Base-by-base conservation (phyloP, 2,888 invertebrate species). In the Spodoptera picta region DNA sequence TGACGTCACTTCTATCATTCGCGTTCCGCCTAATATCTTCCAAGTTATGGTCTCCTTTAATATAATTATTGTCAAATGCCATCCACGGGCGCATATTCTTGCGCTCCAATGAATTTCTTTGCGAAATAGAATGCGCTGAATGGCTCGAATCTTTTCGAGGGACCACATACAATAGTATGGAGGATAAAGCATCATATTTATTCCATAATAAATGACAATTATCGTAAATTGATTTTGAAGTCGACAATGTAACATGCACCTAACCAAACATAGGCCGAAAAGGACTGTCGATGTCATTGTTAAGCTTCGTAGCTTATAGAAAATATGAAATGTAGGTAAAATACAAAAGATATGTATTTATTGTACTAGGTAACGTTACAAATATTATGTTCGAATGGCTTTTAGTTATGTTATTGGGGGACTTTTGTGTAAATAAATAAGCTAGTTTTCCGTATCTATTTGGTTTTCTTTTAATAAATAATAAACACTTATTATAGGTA, bases 221-320 rank as follows among this genome's bases (percentile, higher is more conserved):
- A 94, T 91, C 91, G 86, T 93, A 93, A 94, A 94, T 94, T 93
- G 94, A 94, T 93, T 93, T 89, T 85, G 74, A 80, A 83, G 83
- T 84, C 82, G 84, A 94, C 93, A 94, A 95, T 91, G 83, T 87
- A 85, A 36, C 88, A 90, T 82, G 95, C 96, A 96, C 95, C 96
- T 96, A 96, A 96, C 95, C 96, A 96, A 96, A 96, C 95, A 96
- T 95, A 95, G 95, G 95, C 95, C 95, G 95, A 86, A 95, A 95
- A 92, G 93, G 92, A 90, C 90, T 93, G 88, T 81, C 82, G 86
- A 69, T 91, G 90, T 90, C 91, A 91, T 93, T 93, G 92, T 93
- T 84, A 77, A 81, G 83, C 59, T 81, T 79, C 79, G 76, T 73
- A 75, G 75, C 65, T 70, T 63, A 78, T 79, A 88, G 88, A 87